Evolutionary conservation across 2,888 invertebrate genomes (phyloP).

Genomic region (Netelia fuscicornis): DNA sequence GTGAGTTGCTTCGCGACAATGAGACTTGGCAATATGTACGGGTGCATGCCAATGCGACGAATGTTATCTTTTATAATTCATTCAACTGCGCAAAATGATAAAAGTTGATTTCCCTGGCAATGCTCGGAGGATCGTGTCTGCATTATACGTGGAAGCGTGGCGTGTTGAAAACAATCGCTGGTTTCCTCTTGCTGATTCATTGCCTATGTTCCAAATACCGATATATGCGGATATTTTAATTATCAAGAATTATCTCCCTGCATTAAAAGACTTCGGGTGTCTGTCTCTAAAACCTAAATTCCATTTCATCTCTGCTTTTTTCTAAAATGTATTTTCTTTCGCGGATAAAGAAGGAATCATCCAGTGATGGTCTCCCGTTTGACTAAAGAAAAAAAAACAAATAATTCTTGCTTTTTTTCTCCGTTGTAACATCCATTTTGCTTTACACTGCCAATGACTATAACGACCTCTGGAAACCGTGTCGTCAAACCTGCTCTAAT

Average conservation of each 20-base stretch:
- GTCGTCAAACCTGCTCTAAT: background rate
- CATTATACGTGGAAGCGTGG: slow-evolving; percentile 1
- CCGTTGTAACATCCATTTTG: background rate
- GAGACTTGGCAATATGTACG: slow-evolving; percentile 29
- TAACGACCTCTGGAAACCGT: background rate
- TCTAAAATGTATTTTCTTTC: no score
- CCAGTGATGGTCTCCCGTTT: no score
- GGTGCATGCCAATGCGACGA: background rate
- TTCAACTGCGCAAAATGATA: slow-evolving; percentile 61
- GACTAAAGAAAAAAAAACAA: no score
- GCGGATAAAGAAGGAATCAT: no score
- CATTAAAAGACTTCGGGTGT: background rate
- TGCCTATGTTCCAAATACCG: background rate
- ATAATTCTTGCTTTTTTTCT: background rate
- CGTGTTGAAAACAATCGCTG: slow-evolving; percentile 8
- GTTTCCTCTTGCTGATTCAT: slow-evolving; percentile 20
- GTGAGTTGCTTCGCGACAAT: slow-evolving; percentile 17
- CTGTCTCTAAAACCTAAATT: background rate
- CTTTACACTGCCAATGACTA: background rate
- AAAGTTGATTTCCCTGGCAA: background rate
- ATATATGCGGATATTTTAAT: background rate
- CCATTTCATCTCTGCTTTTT: background rate
- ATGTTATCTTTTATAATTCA: slow-evolving; percentile 36
- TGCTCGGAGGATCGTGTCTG: background rate
- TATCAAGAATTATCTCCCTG: background rate